Base-by-base conservation (phyloP, 2,888 invertebrate species). In the Pristionchus entomophagus region DNA sequence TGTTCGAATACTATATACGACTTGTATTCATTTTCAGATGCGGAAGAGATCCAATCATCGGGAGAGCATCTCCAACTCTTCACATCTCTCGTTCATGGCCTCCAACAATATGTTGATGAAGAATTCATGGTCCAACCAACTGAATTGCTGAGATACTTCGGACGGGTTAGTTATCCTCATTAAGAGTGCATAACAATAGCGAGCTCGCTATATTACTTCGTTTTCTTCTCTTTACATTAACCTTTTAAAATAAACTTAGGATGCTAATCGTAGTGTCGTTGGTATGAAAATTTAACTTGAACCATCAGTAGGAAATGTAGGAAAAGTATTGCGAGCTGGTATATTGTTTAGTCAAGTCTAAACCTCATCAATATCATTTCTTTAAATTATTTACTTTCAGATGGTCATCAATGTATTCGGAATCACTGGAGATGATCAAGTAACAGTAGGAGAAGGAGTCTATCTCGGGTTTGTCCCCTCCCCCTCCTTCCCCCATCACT, bases 371-470 rank as follows among this genome's bases (percentile, higher is more conserved):
- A 56, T 56, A 22, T 56, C 12, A 22, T 22, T 17, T 56, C 12
- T 56, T 56, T 56, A 56, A 5, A 5, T 56, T 26, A 3, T n/a
- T 41, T 12, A n/a, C 5, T 38, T 87, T 81, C 80, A 87, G 88
- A 84, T 88, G 12, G 62, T 86, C 6, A 81, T 84, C 53, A 88
- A 88, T 41, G 86, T 86, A 49, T 88, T 88, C 87, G 59, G 86
- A 1, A 88, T 88, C 19, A 56, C 53, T 10, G 86, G 59, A 17
- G 81, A 86, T 22, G 81, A 85, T 69, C 69, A 87, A 26, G 41
- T 59, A 3, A 78, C 84, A 8, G 26, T 88, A 22, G 88, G 88
- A 77, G 85, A 86, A 56, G 88, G 88, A 0, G 49, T 88, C 49
- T 88, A 88, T 80, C 65, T 88, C 19, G 88, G 88, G 88, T 88